Evolutionary conservation across 2,113 vertebrate species (phyloP).

Genomic region (Sapajus apella): DNA sequence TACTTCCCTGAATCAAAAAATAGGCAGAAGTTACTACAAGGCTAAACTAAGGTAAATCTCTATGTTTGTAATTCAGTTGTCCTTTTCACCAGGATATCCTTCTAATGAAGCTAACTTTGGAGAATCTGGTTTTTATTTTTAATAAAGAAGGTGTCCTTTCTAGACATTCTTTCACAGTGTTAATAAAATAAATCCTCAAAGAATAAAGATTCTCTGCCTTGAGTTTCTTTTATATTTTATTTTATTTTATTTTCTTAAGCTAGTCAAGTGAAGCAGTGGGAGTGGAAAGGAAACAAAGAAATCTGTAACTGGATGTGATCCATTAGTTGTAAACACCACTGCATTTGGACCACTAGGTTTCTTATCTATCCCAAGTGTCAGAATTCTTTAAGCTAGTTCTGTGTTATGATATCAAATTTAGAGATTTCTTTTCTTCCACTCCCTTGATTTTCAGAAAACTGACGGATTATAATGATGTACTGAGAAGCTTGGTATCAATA

Average conservation of each 20-base stretch:
- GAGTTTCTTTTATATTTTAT: not conserved
- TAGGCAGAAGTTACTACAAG: not conserved
- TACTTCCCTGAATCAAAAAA: not conserved
- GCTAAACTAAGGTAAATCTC: conserved; percentile 32
- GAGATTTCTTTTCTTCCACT: not conserved
- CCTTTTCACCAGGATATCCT: not conserved
- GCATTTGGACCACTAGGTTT: not conserved
- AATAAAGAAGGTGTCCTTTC: conserved; percentile 14
- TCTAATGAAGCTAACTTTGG: not conserved
- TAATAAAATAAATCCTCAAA: conserved; percentile 2
- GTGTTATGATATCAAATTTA: not conserved
- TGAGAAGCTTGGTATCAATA: not conserved
- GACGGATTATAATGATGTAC: not conserved
- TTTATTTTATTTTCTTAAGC: too few relatives aligned
- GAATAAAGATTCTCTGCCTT: not conserved
- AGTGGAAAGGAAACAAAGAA: too few relatives aligned
- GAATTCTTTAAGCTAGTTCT: conserved; percentile 14
- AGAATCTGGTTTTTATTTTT: conserved; percentile 6
- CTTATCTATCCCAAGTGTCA: not conserved
- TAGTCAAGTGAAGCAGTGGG: too few relatives aligned
- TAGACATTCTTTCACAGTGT: not conserved
- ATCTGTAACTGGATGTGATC: too few relatives aligned
- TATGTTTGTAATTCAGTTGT: conserved; percentile 35
- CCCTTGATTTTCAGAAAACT: not conserved
- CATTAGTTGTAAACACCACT: too few relatives aligned